Conservation (phyloP, 2,888 invertebrate genomes). For the Anoplius nigerrimus region DNA sequence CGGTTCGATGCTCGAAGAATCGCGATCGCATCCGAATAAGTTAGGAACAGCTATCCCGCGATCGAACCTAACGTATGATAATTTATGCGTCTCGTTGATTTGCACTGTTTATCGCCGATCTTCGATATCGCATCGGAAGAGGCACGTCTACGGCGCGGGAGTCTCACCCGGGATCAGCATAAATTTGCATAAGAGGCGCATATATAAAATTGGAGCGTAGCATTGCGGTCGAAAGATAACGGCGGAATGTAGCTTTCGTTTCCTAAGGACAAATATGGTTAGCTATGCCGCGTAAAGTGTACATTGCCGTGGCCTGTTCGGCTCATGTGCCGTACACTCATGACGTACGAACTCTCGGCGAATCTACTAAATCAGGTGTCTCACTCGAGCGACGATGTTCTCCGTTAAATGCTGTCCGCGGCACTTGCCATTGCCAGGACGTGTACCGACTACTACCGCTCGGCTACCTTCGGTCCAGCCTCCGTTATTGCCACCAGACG, state of each 20-base stretch:
- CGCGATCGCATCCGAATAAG: background rate
- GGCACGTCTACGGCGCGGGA: conserved; percentile 5
- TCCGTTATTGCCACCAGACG: too few species aligned
- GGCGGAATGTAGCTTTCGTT: background rate
- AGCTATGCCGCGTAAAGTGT: conserved; percentile 8
- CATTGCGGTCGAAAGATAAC: too few species aligned
- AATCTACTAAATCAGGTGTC: conserved; percentile 2
- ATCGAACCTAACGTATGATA: conserved; percentile 5
- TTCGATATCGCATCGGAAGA: conserved; percentile 10
- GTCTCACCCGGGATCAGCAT: conserved; percentile 5
- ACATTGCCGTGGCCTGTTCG: background rate
- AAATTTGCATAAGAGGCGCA: conserved; percentile 13
- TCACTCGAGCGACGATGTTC: too few species aligned
- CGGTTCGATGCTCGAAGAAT: background rate
- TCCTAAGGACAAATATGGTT: conserved; percentile 2
- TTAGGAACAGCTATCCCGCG: background rate
- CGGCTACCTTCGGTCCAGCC: too few species aligned
- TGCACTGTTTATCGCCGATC: background rate
- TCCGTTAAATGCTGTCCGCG: too few species aligned
- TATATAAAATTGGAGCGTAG: conserved; percentile 16
- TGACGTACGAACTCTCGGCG: background rate
- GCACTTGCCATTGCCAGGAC: too few species aligned
- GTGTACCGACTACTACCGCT: too few species aligned
- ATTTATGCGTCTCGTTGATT: conserved; percentile 5
- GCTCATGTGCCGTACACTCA: too few species aligned